Evolutionary conservation across 2,797 vertebrate species (phyloP), one percentile per base, ranked within the genome.

Genomic region (Spinibarbus caldwelli): DNA sequence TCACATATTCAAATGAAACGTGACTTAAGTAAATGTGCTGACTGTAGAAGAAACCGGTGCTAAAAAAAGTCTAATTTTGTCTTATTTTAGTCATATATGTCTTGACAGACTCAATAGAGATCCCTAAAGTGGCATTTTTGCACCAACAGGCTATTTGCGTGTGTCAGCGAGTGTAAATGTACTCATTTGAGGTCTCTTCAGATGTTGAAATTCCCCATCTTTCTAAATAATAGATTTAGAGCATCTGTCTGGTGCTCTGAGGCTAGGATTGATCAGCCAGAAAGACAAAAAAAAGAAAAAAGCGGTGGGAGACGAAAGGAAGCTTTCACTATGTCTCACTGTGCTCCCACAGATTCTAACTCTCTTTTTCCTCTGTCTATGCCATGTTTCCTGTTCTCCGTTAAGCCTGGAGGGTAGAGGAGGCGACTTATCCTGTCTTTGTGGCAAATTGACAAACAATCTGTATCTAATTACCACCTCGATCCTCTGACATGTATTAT

Each of bases 211-310:
- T 82, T 84, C 88, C 45, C 86, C 67, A 34, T 80, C 75, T 85
- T 80, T 79, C 83, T 91, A 89, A 90, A 90, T 90, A 90, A 89
- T 91, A 89, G 82, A 91, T 88, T 86, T 71, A 34, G 79, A 89
- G 89, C 89, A 91, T 89, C 88, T 90, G 90, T 88, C 83, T 89
- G 82, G 67, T 89, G 80, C 78, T 87, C 71, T 83, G 77, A 89
- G 83, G 80, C 66, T 76, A 70, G 83, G 86, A 88, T 87, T 88
- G 85, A 88, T 90, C 84, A 88, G 85, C 67, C 29, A 71, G 83
- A 81, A 64, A 80, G 80, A 85, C 4, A 23, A n/a, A n/a, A n/a
- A n/a, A n/a, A n/a, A n/a, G n/a, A 70, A 85, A 86, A 64, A 11
- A 45, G 49, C 31, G 3, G 41, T 29, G 67, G 21, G 57, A n/a